Percentiles rank a stretch among this genome's conserved stretches.
Evolutionary conservation across 2,797 vertebrate species (phyloP).

Genomic region (Crenichthys baileyi): DNA sequence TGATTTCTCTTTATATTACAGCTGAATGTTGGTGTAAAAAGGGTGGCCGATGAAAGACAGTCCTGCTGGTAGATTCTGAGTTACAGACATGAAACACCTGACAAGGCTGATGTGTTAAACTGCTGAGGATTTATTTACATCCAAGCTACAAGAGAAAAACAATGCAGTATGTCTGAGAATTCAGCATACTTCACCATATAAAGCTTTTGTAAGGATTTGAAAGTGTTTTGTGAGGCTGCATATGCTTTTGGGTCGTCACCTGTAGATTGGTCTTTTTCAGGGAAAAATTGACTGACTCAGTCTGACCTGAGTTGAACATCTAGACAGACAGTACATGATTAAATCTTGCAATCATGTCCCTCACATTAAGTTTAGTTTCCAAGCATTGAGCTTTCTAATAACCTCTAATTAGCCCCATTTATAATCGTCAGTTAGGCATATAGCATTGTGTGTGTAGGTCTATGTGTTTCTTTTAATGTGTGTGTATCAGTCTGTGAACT

Average conservation of each 20-base stretch:
- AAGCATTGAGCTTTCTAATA: slow-evolving; percentile 51
- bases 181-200: no score
- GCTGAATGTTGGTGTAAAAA: slow-evolving; percentile 26
- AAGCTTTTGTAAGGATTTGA: slow-evolving; percentile 6
- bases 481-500: slow-evolving; percentile 16
- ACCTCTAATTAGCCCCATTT: slow-evolving; percentile 73
- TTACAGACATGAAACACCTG: slow-evolving; percentile 13
- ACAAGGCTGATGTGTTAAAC: slow-evolving; percentile 21
- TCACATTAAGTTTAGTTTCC: slow-evolving; percentile 43
- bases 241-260: slow-evolving; percentile 31
- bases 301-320: slow-evolving; percentile 45
- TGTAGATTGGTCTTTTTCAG: slow-evolving; percentile 44
- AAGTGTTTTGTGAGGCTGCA: slow-evolving; percentile 1
- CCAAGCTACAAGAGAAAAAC: slow-evolving; percentile 5
- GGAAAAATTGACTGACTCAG: slow-evolving; percentile 44
- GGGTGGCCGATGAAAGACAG: slow-evolving; percentile 41
- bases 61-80: slow-evolving; percentile 35
- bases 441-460: slow-evolving; percentile 47
- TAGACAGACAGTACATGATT: slow-evolving; percentile 38
- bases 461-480: slow-evolving; percentile 38
- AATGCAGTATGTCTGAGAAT: slow-evolving; percentile 7
- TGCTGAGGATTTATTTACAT: slow-evolving; percentile 35
- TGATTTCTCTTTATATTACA: slow-evolving; percentile 18
- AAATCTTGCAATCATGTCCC: slow-evolving; percentile 24
- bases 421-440: slow-evolving; percentile 70